Conservation (phyloP, 2,888 invertebrate species). For the Erannis defoliaria region DNA sequence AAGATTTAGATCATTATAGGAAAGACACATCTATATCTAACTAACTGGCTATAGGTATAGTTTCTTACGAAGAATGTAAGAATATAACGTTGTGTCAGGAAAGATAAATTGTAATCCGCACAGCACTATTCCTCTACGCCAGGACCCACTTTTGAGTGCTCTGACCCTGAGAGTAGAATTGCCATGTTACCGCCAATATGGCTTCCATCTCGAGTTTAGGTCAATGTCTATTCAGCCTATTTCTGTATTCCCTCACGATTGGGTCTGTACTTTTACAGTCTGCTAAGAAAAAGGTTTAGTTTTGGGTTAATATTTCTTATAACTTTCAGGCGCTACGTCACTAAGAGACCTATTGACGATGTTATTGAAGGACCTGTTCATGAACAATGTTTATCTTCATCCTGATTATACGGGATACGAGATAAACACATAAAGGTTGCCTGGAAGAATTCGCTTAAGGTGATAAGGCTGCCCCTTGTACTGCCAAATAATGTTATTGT, state of each 20-base stretch:
- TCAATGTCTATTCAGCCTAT: slow-evolving; percentile 25
- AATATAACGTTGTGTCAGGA: background rate
- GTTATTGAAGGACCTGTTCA: too few species aligned
- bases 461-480: too few species aligned
- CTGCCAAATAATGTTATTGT: too few species aligned
- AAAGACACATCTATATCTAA: too few species aligned
- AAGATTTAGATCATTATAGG: too few species aligned
- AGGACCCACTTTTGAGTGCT: slow-evolving; percentile 29
- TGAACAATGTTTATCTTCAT: too few species aligned
- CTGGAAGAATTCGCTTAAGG: too few species aligned
- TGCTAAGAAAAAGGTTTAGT: background rate
- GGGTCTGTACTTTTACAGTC: slow-evolving; percentile 21
- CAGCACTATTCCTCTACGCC: slow-evolving; percentile 18
- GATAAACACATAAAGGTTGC: too few species aligned
- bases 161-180: slow-evolving; percentile 31
- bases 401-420: too few species aligned
- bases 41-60: too few species aligned
- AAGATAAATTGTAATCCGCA: background rate
- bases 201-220: slow-evolving; percentile 24
- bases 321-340: too few species aligned
- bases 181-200: slow-evolving; percentile 32
- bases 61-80: background rate
- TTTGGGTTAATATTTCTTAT: slow-evolving; percentile 10
- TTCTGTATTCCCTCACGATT: slow-evolving; percentile 23
- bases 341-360: too few species aligned